Evolutionary conservation across 2,113 vertebrate species (phyloP), one percentile per base, ranked within the genome.

Genomic region (Setophaga petechia): DNA sequence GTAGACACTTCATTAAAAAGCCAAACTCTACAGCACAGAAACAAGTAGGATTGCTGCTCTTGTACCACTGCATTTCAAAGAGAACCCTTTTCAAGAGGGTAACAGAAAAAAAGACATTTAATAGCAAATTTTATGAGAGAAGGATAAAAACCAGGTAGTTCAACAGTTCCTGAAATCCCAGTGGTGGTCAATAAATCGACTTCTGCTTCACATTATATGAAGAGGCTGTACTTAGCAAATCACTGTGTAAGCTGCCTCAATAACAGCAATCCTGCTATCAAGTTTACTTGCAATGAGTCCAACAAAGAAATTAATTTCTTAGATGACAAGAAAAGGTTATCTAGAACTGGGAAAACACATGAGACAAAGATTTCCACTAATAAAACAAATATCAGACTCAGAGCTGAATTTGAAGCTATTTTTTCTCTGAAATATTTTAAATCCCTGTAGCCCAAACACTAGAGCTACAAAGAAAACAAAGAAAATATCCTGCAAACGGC

Each of bases 231-330:
- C 94, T 98, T 97, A 97, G 97, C 96, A 98, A 98, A 98, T 97
- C 98, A 98, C 97, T 97, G 94, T 98, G 98, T 97, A 97, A 97
- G 96, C 94, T 96, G 93, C 92, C 94, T 97, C 97, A 98, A 96
- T 97, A 98, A 98, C 97, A 98, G 96, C 95, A 97, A 94, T 97
- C 93, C 93, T 96, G 97, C 96, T 97, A 97, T 97, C 96, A 97
- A 94, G 97, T 98, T 98, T 97, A 97, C 96, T 95, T 97, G 95
- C 97, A 98, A 94, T 95, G 97, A 97, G 97, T 97, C 96, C 97
- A 97, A 97, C 96, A 97, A 98, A 98, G 97, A 98, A 97, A 98
- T 98, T 98, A 98, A 98, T 98, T 97, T 98, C 96, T 97, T 95
- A 92, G 97, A 98, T 95, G 95, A 97, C 96, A 97, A 95, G 96